These are phyloP conservation scores for Argyra leucocephala DNA, from an alignment of 2,888 invertebrate genomes.

Conservation along the genomic window DNA sequence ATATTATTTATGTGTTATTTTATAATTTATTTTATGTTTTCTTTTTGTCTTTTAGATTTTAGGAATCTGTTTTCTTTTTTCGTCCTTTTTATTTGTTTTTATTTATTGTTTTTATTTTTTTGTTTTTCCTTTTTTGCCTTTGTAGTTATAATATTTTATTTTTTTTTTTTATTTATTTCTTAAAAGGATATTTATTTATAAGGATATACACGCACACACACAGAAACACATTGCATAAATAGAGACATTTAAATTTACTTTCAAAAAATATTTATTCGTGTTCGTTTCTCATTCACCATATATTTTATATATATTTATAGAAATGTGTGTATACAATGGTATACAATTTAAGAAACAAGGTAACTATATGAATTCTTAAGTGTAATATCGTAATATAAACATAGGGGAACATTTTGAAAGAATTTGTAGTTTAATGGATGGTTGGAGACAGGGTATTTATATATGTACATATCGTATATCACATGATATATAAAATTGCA, in stretches of 20 bases:
- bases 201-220: not conserved
- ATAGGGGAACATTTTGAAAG: not conserved
- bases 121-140: not conserved
- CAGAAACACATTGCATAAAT: too few species aligned
- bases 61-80: not conserved
- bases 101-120: not conserved
- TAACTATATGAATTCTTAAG: constrained; percentile 1
- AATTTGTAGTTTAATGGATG: not conserved
- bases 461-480: not conserved
- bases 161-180: not conserved
- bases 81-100: not conserved
- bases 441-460: not conserved
- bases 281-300: too few species aligned
- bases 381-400: not conserved
- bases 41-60: not conserved
- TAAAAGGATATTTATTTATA: not conserved
- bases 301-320: too few species aligned
- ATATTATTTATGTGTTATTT: not conserved
- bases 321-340: too few species aligned
- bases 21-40: not conserved
- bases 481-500: not conserved
- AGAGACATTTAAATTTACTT: too few species aligned
- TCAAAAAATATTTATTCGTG: too few species aligned
- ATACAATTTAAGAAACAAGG: not conserved
- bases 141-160: too few species aligned